A percentile compares a stretch with the other conserved stretches of the same genome.
phyloP scores from a whole-genome alignment of 2,797 vertebrate species.

The Phyllotis vaccarum region DNA sequence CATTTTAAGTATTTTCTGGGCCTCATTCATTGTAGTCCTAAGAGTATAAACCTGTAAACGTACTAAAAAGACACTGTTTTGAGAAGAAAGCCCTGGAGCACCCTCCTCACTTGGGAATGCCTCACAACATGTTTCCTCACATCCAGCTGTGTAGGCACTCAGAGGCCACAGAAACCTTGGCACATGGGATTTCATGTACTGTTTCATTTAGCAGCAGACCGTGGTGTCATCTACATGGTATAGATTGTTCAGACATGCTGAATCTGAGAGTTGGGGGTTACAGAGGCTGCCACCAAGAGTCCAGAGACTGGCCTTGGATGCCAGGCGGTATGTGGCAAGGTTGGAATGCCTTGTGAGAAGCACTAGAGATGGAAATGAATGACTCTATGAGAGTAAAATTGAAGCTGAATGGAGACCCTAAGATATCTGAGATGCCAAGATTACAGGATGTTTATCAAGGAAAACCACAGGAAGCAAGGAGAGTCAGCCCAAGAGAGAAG shows the following conservation, averaged over 20 bases:
- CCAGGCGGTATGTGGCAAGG: not conserved
- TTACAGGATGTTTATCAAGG: not conserved
- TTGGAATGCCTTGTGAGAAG: not conserved
- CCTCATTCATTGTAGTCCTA: not conserved
- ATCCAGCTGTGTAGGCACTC: not conserved
- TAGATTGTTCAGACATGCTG: not conserved
- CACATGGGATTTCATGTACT: not conserved
- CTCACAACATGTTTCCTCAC: not conserved
- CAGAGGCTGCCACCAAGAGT: not conserved
- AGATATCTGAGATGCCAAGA: not conserved
- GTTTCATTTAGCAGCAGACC: not conserved
- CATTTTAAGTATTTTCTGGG: not conserved
- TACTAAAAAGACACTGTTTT: not conserved
- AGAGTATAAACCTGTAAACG: not conserved
- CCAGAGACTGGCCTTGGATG: not conserved
- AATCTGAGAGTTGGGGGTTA: not conserved
- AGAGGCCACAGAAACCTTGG: not conserved
- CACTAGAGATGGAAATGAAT: not conserved
- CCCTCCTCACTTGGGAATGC: not conserved
- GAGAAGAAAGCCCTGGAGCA: not conserved
- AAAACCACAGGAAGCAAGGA: not conserved
- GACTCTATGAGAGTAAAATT: not conserved
- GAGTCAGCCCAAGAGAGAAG: not conserved
- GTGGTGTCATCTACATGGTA: not conserved
- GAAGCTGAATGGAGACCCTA: not conserved